Evolutionary conservation across 2,888 invertebrate species (phyloP).

Genomic region (Steromphala cineraria): DNA sequence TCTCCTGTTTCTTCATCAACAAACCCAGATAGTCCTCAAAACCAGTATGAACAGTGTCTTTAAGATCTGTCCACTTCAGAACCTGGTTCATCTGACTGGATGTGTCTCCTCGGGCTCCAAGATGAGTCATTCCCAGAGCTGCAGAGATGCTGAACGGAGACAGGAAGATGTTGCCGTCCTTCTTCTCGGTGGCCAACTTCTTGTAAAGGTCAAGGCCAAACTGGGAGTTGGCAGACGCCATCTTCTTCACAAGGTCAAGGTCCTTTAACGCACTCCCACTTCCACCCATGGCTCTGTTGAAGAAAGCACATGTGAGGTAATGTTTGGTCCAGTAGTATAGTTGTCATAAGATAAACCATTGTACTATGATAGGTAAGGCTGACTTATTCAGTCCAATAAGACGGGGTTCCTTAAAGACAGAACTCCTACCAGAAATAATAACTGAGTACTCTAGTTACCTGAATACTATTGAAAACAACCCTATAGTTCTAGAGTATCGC

Average conservation of each 20-base stretch:
- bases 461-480: no score
- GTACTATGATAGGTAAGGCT: no score
- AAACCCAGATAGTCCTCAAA: constrained; percentile 43
- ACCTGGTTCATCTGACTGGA: constrained; percentile 61
- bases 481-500: no score
- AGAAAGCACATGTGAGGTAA: neutral
- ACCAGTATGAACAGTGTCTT: constrained; percentile 34
- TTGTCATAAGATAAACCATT: no score
- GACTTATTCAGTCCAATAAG: no score
- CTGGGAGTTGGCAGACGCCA: neutral
- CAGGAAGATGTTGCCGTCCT: constrained; percentile 63
- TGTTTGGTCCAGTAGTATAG: no score
- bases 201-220: constrained; percentile 35
- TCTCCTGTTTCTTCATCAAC: constrained; percentile 17
- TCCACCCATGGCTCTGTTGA: neutral
- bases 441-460: no score
- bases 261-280: neutral
- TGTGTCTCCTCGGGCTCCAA: constrained; percentile 74
- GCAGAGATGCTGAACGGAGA: constrained; percentile 75
- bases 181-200: neutral
- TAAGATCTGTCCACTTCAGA: constrained; percentile 39
- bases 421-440: no score
- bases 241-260: neutral
- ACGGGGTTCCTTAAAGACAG: no score
- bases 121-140: constrained; percentile 74